These are phyloP conservation scores for Ptychadena robeensis DNA, from an alignment of 2,797 vertebrate species.

Conservation along the genomic window DNA sequence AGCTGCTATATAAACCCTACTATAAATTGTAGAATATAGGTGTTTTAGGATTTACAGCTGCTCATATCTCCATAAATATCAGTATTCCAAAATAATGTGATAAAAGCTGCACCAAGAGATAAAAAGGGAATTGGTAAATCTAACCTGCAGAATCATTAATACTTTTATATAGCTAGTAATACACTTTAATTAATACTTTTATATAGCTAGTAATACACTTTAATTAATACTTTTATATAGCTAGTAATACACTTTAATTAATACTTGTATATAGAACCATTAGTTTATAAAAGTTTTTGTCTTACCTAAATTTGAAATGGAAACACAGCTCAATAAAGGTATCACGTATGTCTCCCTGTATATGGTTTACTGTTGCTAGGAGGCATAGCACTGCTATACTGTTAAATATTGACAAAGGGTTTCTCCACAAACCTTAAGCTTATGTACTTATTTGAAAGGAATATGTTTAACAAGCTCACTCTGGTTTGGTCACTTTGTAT, in stretches of 20 bases:
- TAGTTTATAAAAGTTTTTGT: not conserved
- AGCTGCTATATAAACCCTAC: not conserved
- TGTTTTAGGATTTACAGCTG: not conserved
- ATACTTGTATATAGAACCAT: not conserved
- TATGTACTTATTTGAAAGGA: slow-evolving; percentile 1
- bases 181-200: not conserved
- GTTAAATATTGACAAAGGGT: slow-evolving; percentile 29
- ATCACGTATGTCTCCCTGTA: not conserved
- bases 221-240: not conserved
- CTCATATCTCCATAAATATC: not conserved
- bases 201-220: not conserved
- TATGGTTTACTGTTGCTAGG: slow-evolving; percentile 45
- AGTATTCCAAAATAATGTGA: not conserved
- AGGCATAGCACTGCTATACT: not conserved
- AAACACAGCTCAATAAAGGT: not conserved
- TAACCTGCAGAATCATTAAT: not conserved
- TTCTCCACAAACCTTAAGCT: slow-evolving; percentile 1
- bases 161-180: too few species aligned
- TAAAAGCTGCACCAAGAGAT: not conserved
- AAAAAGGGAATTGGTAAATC: not conserved
- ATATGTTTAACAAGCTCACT: slow-evolving; percentile 19
- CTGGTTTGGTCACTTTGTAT: not conserved
- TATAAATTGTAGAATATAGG: not conserved
- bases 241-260: not conserved
- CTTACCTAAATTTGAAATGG: slow-evolving; percentile 23